These are phyloP conservation scores for Polylopha cassiicola DNA, from an alignment of 2,888 invertebrate species.

Conservation along the genomic window DNA sequence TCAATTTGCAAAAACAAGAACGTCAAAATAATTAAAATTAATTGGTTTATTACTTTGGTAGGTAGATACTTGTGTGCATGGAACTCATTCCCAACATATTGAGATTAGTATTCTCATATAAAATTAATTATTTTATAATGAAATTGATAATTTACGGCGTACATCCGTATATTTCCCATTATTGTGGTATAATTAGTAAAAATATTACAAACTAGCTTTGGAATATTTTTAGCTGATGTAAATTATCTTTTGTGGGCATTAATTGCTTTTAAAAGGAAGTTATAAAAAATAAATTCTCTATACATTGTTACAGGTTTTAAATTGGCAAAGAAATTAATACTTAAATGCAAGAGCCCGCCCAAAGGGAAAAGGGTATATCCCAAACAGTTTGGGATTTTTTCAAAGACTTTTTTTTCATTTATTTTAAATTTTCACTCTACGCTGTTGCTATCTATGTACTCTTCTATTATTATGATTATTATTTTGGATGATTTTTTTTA, in stretches of 20 bases:
- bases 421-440: constrained; percentile 61
- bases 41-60: too few relatives aligned
- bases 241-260: constrained; percentile 1
- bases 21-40: too few relatives aligned
- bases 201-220: too few relatives aligned
- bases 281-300: constrained; percentile 23
- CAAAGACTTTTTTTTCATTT: constrained; percentile 57
- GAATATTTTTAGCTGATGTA: not conserved
- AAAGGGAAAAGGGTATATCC: constrained; percentile 33
- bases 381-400: constrained; percentile 41
- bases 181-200: too few relatives aligned
- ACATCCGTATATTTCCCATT: too few relatives aligned
- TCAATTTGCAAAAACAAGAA: too few relatives aligned
- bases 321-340: constrained; percentile 26
- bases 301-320: constrained; percentile 35
- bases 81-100: too few relatives aligned
- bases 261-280: constrained; percentile 11
- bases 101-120: too few relatives aligned
- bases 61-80: too few relatives aligned
- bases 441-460: constrained; percentile 57
- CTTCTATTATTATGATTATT: constrained; percentile 65
- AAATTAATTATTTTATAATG: too few relatives aligned
- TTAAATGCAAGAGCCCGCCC: constrained; percentile 43
- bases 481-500: constrained; percentile 45
- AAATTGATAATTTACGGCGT: too few relatives aligned